Evolutionary conservation across 2,797 vertebrate species (phyloP).

Genomic region (Pagetopsis macropterus): DNA sequence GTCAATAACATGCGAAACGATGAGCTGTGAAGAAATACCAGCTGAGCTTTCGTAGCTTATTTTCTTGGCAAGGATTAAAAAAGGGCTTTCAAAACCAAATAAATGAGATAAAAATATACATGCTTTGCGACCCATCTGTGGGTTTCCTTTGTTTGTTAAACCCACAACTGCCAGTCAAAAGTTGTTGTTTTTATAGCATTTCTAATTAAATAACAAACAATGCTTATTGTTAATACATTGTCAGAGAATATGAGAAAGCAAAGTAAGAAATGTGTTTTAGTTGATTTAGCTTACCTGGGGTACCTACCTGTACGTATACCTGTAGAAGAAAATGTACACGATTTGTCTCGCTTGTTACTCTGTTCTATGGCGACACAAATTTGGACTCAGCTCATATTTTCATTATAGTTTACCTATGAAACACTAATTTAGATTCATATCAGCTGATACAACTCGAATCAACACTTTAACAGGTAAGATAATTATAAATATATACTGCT

Average conservation of each 20-base stretch:
- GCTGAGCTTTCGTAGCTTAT: neutral
- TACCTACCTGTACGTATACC: too few species aligned
- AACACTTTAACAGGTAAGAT: neutral
- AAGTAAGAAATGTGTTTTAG: neutral
- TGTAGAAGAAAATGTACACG: neutral
- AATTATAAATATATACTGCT: neutral
- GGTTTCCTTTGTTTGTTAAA: neutral
- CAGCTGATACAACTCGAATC: neutral
- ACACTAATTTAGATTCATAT: constrained; percentile 26
- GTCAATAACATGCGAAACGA: constrained; percentile 16
- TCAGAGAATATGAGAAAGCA: neutral
- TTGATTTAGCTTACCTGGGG: neutral
- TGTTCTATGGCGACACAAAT: constrained; percentile 5
- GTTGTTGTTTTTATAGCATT: neutral
- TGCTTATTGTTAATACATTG: neutral
- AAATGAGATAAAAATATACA: neutral
- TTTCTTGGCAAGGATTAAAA: constrained; percentile 1
- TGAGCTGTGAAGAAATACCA: neutral
- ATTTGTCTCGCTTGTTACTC: neutral
- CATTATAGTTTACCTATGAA: constrained; percentile 1
- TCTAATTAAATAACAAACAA: neutral
- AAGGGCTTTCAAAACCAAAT: constrained; percentile 4
- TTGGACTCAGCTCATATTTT: constrained; percentile 34
- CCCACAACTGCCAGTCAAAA: constrained; percentile 6
- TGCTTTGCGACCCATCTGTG: constrained; percentile 23